phyloP scores from a whole-genome alignment of 2,888 invertebrate species.

The Tryphoninae sp. region DNA sequence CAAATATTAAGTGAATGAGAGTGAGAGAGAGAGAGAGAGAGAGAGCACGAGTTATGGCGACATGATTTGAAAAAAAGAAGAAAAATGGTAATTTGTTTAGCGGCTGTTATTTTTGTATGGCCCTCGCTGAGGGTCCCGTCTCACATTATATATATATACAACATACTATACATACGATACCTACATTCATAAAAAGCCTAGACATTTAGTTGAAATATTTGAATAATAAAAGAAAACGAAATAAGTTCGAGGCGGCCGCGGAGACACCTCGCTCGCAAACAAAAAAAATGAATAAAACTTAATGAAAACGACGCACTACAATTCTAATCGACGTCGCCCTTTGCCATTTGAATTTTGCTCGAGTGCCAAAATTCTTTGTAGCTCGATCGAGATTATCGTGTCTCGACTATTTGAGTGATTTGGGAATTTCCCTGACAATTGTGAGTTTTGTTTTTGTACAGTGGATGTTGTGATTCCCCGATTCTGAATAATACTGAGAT shows the following conservation, averaged over 20 bases:
- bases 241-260: constrained; percentile 1
- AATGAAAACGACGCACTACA: not conserved
- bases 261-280: constrained; percentile 14
- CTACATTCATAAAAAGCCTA: constrained; percentile 67
- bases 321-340: not conserved
- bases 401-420: constrained; percentile 8
- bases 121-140: constrained; percentile 73
- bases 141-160: constrained; percentile 64
- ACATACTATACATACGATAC: constrained; percentile 71
- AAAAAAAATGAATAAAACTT: constrained; percentile 13
- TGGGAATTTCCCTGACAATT: constrained; percentile 72
- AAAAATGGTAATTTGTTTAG: constrained; percentile 75
- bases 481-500: constrained; percentile 78
- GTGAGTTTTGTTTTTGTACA: constrained; percentile 79
- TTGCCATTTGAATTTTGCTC: not conserved
- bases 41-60: constrained; percentile 58
- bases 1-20: constrained; percentile 45
- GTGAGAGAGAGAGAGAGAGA: constrained; percentile 57
- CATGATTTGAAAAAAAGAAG: constrained; percentile 63
- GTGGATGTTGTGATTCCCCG: constrained; percentile 79
- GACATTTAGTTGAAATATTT: constrained; percentile 57
- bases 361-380: constrained; percentile 1
- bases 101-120: constrained; percentile 81
- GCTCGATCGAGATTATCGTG: not conserved
- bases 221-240: constrained; percentile 58